Base-by-base conservation (phyloP, 1,140 invertebrate genomes). In the Dreissena polymorpha region DNA sequence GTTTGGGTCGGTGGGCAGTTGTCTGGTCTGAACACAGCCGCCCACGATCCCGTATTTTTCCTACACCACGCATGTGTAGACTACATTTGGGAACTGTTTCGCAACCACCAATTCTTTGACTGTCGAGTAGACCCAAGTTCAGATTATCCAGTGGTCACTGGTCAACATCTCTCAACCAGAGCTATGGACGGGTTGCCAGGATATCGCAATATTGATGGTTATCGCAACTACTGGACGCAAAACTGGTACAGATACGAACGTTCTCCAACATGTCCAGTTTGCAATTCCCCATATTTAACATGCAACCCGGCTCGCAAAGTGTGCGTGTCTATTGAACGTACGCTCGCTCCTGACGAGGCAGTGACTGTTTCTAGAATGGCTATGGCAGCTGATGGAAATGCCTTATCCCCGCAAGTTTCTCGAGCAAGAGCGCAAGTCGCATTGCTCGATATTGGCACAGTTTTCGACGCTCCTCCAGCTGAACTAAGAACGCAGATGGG, bases 221-320 rank as follows among this genome's bases (percentile, higher is more conserved):
- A 76, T 68, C 67, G 53, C 10, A n/a, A 16, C 23, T 83, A 76
- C 57, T 83, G 81, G 81, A 83, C 73, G 21, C 81, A 60, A 8
- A 76, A 76, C 29, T 83, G 81, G 81, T 83, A 83, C 55, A 83
- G 57, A 8, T 83, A 83, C 27, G 81, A 83, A 50, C 27, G 65
- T 12, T 76, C 81, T 10, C 81, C 81, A 10, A 76, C 51, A 3
- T 83, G 81, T 63, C 81, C 73, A 83, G 53, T 25, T 53, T 83
- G 81, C 70, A 73, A 73, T 3, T 50, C 73, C 27, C 81, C 81
- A 13, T 83, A 76, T 39, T 21, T 83, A 27, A 23, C 51, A 3
- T 83, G 81, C 49, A 72, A 83, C 49, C 18, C 63, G 18, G 50
- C 21, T 8, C 29, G 67, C 7, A 18, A 63, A 16, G 18, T 50